Conservation (phyloP, 2,113 vertebrate species). For the Bostrychus sinensis region DNA sequence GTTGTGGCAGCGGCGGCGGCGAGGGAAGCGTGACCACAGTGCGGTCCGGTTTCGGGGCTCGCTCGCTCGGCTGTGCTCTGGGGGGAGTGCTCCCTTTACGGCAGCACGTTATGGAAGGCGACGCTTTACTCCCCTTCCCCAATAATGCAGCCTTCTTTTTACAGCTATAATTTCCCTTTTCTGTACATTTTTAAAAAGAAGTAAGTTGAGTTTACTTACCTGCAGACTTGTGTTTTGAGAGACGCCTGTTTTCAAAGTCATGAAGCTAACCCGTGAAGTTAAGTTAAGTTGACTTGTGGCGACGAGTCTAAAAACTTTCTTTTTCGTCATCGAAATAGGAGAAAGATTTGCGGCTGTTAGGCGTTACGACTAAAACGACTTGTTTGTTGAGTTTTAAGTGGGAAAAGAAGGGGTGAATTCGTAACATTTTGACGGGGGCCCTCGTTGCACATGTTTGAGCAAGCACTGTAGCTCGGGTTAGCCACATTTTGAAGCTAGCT, state of each 20-base stretch:
- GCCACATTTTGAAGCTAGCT: constrained; percentile 66
- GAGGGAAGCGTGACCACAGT: no score
- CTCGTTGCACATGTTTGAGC: constrained; percentile 59
- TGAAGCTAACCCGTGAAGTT: constrained; percentile 38
- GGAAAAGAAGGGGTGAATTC: not conserved
- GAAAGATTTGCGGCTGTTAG: accelerated
- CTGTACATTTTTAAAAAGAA: no score
- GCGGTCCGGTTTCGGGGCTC: constrained; percentile 48
- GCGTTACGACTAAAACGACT: accelerated
- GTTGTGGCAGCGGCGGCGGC: no score
- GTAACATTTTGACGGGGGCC: constrained; percentile 9
- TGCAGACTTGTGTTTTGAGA: not conserved
- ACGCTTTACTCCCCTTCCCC: constrained; percentile 6
- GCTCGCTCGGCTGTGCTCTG: constrained; percentile 42
- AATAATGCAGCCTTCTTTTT: no score
- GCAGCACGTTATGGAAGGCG: constrained; percentile 16
- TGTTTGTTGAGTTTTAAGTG: not conserved
- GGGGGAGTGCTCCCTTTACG: no score
- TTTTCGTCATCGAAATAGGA: not conserved
- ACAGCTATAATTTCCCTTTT: constrained; percentile 5
- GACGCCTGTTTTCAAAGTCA: constrained; percentile 5
- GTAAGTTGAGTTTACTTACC: not conserved
- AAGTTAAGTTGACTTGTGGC: constrained; percentile 36
- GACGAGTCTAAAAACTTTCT: constrained; percentile 61
- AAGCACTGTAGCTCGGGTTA: constrained; percentile 62